A percentile compares a stretch with the other conserved stretches of the same genome.
phyloP scores from a whole-genome alignment of 2,888 invertebrate species.

The Magallana nippona region DNA sequence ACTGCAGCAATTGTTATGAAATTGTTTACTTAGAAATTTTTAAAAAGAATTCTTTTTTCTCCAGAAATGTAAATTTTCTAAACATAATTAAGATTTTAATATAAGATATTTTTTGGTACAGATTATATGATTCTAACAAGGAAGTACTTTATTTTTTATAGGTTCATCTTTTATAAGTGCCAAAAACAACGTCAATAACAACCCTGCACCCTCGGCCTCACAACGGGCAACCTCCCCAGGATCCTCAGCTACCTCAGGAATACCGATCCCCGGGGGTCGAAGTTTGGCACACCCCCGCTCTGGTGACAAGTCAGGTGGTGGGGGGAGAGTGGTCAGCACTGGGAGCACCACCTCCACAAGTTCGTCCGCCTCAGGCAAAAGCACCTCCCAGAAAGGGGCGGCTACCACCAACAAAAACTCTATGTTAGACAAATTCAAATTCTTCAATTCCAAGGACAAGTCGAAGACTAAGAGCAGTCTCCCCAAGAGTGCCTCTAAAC shows the following conservation, averaged over 20 bases:
- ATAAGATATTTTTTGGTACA: no score
- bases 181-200: slow-evolving; percentile 57
- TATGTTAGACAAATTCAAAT: slow-evolving; percentile 94
- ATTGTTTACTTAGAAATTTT: no score
- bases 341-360: slow-evolving; percentile 80
- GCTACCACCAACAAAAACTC: slow-evolving; percentile 86
- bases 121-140: not conserved
- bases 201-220: slow-evolving; percentile 49
- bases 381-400: slow-evolving; percentile 50
- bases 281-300: slow-evolving; percentile 65
- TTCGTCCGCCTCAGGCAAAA: slow-evolving; percentile 73
- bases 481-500: slow-evolving; percentile 71
- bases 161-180: slow-evolving; percentile 55
- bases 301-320: slow-evolving; percentile 68
- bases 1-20: no score
- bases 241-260: slow-evolving; percentile 66
- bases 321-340: slow-evolving; percentile 67
- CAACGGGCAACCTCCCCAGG: slow-evolving; percentile 73
- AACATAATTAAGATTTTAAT: no score
- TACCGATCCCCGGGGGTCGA: slow-evolving; percentile 75
- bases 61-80: no score
- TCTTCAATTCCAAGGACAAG: slow-evolving; percentile 86
- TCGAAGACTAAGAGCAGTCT: slow-evolving; percentile 81
- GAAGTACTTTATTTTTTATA: slow-evolving; percentile 40
- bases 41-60: no score